Base-by-base conservation (phyloP, 2,888 invertebrate genomes). In the Ashinkailepas kermadecensis region DNA sequence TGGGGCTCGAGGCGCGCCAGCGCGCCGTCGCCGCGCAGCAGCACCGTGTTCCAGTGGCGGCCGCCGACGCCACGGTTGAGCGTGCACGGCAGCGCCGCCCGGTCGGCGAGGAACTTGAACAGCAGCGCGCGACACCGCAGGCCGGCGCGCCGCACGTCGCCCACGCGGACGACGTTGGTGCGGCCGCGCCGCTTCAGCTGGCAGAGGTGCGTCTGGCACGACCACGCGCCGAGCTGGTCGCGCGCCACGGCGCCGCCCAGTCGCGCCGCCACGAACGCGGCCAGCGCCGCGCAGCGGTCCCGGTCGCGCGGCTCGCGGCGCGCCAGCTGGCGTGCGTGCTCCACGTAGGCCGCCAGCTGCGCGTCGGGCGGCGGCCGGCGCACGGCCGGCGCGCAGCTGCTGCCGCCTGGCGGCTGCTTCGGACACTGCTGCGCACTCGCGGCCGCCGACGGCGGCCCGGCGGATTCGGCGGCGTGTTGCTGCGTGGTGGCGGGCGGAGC, bases 51-150 rank as follows among this genome's bases (percentile, higher is more conserved):
- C 79, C 79, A 79, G 79, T 79, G 59, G 79, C 79, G 79, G 25
- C 79, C 79, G 58, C 15, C 79, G 23, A 15, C n/a, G 12, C 79
- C 79, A 4, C 79, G 79, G 12, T 10, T 1, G 23, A 79, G 59
- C 15, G 79, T 13, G 79, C 79, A 79, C 79, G 79, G 79, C 23
- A 79, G 79, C 1, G 13, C 57, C 7, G 58, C 6, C 58, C 58
- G 79, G 79, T 79, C 79, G 25, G 79, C 79, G 13, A 79, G 79
- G 58, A 79, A 79, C 79, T 79, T 79, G 58, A 79, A 79, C 13
- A 79, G 79, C 59, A 79, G 57, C 79, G 79, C 79, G 8, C 79
- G 79, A 13, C 58, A 59, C 4, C 58, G 57, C 23, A 79, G 11
- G 11, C 57, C 58, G 12, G 13, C 79, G 13, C 59, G 79, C 23